phyloP scores from a whole-genome alignment of 2,113 vertebrate genomes.

The Syngnathus typhle region DNA sequence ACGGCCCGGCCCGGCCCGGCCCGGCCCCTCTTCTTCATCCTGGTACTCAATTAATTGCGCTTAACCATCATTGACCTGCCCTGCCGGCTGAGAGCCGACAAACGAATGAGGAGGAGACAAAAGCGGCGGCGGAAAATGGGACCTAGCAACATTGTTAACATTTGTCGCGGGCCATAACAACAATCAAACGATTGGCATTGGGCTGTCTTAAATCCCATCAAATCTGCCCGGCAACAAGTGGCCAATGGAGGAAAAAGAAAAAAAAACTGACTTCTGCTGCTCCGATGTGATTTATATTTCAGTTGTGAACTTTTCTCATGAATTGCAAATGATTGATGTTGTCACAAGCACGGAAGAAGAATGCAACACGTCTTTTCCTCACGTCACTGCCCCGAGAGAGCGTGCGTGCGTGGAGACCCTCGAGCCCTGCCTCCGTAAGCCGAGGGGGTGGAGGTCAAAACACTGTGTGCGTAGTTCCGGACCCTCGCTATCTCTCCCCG shows the following conservation, averaged over 20 bases:
- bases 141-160: neutral
- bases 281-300: neutral
- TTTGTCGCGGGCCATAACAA: no score
- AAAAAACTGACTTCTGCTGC: no score
- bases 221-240: neutral
- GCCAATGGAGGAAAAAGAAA: no score
- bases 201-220: no score
- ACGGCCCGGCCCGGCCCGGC: conserved; percentile 34
- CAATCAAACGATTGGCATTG: no score
- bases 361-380: conserved; percentile 11
- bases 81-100: conserved; percentile 50
- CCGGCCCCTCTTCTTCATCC: conserved; percentile 18
- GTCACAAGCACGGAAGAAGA: neutral
- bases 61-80: conserved; percentile 43
- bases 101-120: neutral
- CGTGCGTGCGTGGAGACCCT: conserved; percentile 51
- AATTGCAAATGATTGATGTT: neutral
- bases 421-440: conserved; percentile 47
- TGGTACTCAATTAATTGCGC: conserved; percentile 48
- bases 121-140: neutral
- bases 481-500: conserved; percentile 46
- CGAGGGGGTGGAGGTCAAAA: conserved; percentile 55
- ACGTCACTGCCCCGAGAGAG: conserved; percentile 24
- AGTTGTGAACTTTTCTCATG: neutral
- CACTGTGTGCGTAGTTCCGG: conserved; percentile 72